Percentiles rank a stretch among this genome's conserved stretches.
Conservation (phyloP, 2,797 vertebrate species). For the Siniperca undulata region DNA sequence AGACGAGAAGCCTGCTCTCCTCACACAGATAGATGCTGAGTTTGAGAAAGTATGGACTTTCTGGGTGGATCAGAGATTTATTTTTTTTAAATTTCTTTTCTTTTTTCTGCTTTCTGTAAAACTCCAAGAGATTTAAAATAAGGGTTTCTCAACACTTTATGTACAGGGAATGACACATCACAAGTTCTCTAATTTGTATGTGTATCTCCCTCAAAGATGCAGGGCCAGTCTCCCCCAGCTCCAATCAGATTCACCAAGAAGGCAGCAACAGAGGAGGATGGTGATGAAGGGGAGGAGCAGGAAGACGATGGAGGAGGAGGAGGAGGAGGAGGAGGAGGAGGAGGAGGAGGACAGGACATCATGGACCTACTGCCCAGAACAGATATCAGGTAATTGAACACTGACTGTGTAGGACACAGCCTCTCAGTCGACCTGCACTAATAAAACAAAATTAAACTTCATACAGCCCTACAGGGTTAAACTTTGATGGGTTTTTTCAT, state of each 20-base stretch:
- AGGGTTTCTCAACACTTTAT: too few species aligned
- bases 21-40: constrained; percentile 95
- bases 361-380: constrained; percentile 95
- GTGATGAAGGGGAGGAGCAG: constrained; percentile 79
- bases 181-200: background rate
- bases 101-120: too few species aligned
- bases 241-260: constrained; percentile 87
- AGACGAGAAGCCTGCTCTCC: constrained; percentile 96
- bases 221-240: constrained; percentile 92
- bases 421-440: background rate
- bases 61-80: background rate
- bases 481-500: too few species aligned
- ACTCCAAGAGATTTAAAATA: background rate
- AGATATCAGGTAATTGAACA: constrained; percentile 89
- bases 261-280: constrained; percentile 76
- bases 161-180: background rate
- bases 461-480: background rate
- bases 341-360: constrained; percentile 87
- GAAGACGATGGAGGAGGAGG: constrained; percentile 85
- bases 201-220: constrained; percentile 86
- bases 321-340: constrained; percentile 78
- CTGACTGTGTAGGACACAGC: background rate
- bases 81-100: background rate
- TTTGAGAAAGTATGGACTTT: constrained; percentile 92
- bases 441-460: background rate